phyloP scores from a whole-genome alignment of 2,797 vertebrate species.

The Epinephelus malabaricus region DNA sequence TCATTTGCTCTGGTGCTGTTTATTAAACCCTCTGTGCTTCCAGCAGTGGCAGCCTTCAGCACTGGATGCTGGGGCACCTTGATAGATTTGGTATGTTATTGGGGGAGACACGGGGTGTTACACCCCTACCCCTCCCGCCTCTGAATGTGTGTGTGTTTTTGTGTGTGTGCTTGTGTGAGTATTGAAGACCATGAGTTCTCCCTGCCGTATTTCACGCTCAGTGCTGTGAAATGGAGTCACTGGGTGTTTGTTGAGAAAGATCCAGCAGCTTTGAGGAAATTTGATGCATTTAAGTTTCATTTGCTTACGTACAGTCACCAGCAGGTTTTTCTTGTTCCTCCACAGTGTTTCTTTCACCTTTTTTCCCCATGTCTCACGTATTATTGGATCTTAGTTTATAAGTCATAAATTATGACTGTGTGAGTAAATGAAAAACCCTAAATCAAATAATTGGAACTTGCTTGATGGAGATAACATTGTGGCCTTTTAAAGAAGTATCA shows the following conservation, averaged over 20 bases:
- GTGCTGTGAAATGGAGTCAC: constrained; percentile 43
- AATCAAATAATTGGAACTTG: constrained; percentile 3
- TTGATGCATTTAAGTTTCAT: constrained; percentile 37
- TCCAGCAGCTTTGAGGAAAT: constrained; percentile 32
- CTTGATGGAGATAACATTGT: background rate
- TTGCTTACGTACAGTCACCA: background rate
- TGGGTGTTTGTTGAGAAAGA: constrained; percentile 27
- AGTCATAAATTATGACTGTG: background rate
- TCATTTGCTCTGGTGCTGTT: constrained; percentile 55
- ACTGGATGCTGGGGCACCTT: constrained; percentile 69
- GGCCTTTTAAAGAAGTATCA: background rate
- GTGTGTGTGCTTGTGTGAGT: constrained; percentile 8
- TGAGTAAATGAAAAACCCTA: background rate
- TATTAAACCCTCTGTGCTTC: constrained; percentile 62
- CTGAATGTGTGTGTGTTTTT: constrained; percentile 44
- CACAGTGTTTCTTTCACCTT: background rate
- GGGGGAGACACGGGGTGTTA: constrained; percentile 78
- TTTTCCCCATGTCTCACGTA: background rate
- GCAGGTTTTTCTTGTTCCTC: background rate
- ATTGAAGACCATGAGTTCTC: constrained; percentile 34
- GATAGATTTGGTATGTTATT: constrained; percentile 87
- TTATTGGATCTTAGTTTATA: constrained; percentile 12
- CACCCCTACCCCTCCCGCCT: constrained; percentile 54
- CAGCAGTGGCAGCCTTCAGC: constrained; percentile 54
- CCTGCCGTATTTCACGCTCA: constrained; percentile 34